These are phyloP conservation scores for Craniophora ligustri DNA, from an alignment of 2,888 invertebrate species.

Conservation along the genomic window DNA sequence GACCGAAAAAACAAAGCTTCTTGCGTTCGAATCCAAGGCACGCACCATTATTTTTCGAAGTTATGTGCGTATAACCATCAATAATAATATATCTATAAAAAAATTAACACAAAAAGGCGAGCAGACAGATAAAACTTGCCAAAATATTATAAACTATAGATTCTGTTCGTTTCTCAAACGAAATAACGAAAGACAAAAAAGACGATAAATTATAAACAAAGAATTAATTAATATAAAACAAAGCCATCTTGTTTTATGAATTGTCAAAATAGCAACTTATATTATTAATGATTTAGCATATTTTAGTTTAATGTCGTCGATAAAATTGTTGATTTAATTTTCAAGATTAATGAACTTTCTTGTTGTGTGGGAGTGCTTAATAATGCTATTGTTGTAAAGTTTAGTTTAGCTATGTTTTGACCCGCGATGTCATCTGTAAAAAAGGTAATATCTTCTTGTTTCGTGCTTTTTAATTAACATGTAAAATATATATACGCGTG, in stretches of 20 bases:
- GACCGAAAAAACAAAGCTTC: too few species aligned
- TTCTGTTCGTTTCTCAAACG: too few species aligned
- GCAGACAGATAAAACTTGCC: too few species aligned
- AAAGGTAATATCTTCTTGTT: background rate
- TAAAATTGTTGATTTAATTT: constrained; percentile 52
- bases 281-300: constrained; percentile 19
- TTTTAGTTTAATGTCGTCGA: constrained; percentile 50
- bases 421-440: background rate
- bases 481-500: background rate
- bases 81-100: too few species aligned
- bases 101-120: too few species aligned
- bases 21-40: too few species aligned
- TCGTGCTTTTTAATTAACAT: background rate
- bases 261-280: constrained; percentile 31
- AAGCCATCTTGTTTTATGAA: constrained; percentile 13
- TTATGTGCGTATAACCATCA: too few species aligned
- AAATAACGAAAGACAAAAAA: background rate
- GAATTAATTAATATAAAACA: constrained; percentile 21
- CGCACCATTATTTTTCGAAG: too few species aligned
- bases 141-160: too few species aligned
- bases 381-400: constrained; percentile 22
- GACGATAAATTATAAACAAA: background rate
- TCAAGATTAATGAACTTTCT: constrained; percentile 47
- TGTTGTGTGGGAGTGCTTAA: constrained; percentile 43
- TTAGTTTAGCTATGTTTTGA: background rate